A percentile compares a stretch with the other conserved stretches of the same genome.
Evolutionary conservation across 1,140 invertebrate species (phyloP).

Genomic region (Fopius arisanus): DNA sequence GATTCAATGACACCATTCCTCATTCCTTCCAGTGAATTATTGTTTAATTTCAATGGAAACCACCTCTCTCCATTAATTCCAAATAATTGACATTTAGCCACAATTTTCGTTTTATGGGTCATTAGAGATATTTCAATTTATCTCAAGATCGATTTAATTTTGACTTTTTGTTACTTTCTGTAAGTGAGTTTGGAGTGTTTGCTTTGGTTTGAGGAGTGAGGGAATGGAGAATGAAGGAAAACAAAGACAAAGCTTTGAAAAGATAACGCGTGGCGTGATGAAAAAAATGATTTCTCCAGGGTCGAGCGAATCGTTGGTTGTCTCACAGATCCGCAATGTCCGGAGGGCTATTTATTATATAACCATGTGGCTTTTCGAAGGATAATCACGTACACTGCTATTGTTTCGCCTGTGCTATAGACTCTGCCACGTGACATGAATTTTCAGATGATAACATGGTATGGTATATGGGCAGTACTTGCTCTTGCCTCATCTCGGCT

Average conservation of each 20-base stretch:
- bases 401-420: constrained; percentile 41
- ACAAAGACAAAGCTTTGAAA: not conserved
- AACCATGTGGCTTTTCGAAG: constrained; percentile 31
- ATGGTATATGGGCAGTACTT: no score
- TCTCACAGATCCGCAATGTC: constrained; percentile 10
- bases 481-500: not conserved
- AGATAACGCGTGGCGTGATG: not conserved
- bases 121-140: no score
- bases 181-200: no score
- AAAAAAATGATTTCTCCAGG: constrained; percentile 47
- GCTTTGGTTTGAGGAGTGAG: not conserved
- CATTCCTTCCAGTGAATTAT: not conserved
- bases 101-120: no score
- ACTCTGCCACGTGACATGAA: constrained; percentile 42
- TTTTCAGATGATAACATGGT: constrained; percentile 30
- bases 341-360: constrained; percentile 40
- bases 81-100: not conserved
- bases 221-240: not conserved
- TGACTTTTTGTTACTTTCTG: no score
- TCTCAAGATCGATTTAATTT: no score
- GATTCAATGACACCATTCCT: not conserved
- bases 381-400: constrained; percentile 44
- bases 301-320: constrained; percentile 3
- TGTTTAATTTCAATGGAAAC: no score
- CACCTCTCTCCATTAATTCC: no score